These are phyloP conservation scores for Pygmarrhopalites habei DNA, from an alignment of 1,140 invertebrate genomes.

Conservation along the genomic window DNA sequence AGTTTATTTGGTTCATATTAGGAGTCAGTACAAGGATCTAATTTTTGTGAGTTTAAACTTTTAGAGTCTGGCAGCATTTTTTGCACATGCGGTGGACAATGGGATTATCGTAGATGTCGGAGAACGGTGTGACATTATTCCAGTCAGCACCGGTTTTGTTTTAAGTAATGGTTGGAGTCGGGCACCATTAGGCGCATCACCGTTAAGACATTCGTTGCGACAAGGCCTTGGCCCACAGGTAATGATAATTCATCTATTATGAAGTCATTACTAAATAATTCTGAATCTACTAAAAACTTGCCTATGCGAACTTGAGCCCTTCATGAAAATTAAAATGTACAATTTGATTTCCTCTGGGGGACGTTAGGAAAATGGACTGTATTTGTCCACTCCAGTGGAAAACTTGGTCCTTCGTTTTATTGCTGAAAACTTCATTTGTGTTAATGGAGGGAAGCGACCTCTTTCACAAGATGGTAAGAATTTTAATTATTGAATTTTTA, in stretches of 20 bases:
- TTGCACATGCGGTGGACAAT: conserved; percentile 56
- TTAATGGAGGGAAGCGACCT: conserved; percentile 19
- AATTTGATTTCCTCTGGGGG: not conserved
- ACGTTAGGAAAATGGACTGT: conserved; percentile 36
- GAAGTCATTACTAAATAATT: too few relatives aligned
- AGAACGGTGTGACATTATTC: conserved; percentile 50
- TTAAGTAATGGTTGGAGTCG: conserved; percentile 31
- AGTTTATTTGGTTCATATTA: too few relatives aligned
- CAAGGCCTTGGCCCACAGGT: conserved; percentile 38
- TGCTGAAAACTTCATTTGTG: conserved; percentile 36
- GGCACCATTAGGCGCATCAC: conserved; percentile 34
- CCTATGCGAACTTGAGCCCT: too few relatives aligned
- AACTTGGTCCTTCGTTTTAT: conserved; percentile 37
- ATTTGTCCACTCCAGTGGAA: conserved; percentile 35
- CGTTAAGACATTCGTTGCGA: conserved; percentile 32
- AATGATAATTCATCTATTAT: too few relatives aligned
- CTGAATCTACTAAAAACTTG: too few relatives aligned
- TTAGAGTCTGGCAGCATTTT: conserved; percentile 53
- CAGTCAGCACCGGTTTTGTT: conserved; percentile 37
- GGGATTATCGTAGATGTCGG: conserved; percentile 60
- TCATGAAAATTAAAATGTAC: too few relatives aligned
- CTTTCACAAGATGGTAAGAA: conserved; percentile 38
- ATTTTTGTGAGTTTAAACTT: too few relatives aligned
- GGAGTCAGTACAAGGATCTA: too few relatives aligned
- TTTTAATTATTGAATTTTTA: too few relatives aligned